Evolutionary conservation across 2,797 vertebrate genomes (phyloP).

Genomic region (Glyptemys insculpta): DNA sequence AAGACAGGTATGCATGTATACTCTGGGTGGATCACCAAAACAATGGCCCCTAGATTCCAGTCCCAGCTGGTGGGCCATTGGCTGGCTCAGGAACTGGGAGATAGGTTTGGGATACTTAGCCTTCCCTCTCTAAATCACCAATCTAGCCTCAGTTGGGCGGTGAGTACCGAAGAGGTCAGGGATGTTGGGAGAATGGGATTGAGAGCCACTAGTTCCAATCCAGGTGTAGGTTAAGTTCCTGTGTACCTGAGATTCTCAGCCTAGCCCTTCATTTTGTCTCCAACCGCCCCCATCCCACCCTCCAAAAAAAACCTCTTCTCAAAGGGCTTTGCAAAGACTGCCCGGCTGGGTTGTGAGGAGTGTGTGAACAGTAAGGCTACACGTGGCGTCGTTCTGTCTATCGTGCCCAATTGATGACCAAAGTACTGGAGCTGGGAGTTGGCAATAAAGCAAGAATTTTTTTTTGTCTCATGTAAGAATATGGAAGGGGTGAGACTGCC

Average conservation of each 20-base stretch:
- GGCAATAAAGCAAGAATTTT: background rate
- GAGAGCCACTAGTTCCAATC: background rate
- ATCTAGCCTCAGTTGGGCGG: background rate
- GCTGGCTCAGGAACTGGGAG: background rate
- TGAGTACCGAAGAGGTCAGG: background rate
- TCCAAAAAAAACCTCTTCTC: background rate
- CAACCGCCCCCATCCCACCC: background rate
- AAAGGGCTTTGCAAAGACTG: background rate
- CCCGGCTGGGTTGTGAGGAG: background rate
- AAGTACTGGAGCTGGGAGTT: background rate
- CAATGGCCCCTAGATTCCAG: background rate
- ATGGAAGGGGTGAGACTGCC: background rate
- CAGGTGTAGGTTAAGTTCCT: background rate
- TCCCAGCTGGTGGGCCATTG: background rate
- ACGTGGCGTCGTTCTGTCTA: background rate
- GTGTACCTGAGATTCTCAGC: background rate
- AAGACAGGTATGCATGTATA: background rate
- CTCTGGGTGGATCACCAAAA: background rate
- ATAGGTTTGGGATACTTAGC: background rate
- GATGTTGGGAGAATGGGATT: background rate
- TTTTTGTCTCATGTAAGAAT: background rate
- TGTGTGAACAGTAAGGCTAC: rapidly evolving
- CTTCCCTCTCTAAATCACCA: background rate
- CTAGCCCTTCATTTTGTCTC: background rate
- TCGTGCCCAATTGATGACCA: rapidly evolving